A percentile compares a stretch with the other conserved stretches of the same genome.
phyloP scores from a whole-genome alignment of 2,113 vertebrate species.

The Sialia sialis region DNA sequence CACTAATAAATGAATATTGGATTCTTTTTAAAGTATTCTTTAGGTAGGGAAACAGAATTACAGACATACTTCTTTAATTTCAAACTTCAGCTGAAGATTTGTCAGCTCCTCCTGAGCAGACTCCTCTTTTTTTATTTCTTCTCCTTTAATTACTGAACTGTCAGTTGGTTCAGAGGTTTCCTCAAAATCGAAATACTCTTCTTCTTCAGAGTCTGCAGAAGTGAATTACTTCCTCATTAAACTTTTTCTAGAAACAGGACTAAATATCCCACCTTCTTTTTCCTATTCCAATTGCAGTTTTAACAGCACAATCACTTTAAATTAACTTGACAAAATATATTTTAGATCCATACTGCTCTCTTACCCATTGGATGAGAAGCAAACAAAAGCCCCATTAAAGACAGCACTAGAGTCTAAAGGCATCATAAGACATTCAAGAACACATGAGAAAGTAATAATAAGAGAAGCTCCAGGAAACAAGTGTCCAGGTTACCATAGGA shows the following conservation, averaged over 20 bases:
- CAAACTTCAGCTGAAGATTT: conserved; percentile 88
- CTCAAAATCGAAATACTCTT: conserved; percentile 77
- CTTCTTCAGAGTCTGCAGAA: conserved; percentile 75
- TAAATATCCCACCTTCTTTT: background rate
- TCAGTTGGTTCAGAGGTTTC: background rate
- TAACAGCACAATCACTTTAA: background rate
- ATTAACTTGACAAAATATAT: background rate
- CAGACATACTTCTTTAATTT: conserved; percentile 83
- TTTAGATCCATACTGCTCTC: background rate
- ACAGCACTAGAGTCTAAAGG: background rate
- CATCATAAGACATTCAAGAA: background rate
- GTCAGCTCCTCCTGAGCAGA: conserved; percentile 79
- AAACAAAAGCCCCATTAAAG: background rate
- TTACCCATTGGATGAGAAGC: background rate
- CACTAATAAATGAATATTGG: background rate
- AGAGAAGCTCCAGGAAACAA: background rate
- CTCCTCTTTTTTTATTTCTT: conserved; percentile 31
- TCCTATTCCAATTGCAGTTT: background rate
- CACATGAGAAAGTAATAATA: background rate
- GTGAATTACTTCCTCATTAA: background rate
- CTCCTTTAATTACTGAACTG: background rate
- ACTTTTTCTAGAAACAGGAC: background rate
- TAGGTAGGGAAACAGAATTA: background rate
- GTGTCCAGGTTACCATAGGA: background rate
- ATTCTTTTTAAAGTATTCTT: background rate